These are phyloP conservation scores for Rallus limicola DNA, from an alignment of 2,113 vertebrate genomes.

Conservation along the genomic window DNA sequence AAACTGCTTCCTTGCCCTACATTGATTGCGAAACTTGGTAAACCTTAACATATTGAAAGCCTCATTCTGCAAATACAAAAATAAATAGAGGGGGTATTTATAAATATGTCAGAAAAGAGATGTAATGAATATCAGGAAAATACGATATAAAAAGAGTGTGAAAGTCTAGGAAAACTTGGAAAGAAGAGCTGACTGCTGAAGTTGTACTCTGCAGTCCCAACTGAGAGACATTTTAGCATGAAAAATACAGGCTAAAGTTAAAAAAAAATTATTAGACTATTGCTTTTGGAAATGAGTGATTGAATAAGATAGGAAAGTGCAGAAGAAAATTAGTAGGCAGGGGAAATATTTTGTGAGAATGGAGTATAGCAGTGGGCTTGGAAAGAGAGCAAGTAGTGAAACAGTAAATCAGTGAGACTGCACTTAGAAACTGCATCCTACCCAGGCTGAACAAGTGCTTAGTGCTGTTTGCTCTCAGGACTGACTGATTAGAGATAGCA, in stretches of 20 bases:
- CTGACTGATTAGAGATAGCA: neutral
- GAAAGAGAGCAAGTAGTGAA: neutral
- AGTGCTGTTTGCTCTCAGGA: neutral
- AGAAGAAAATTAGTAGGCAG: neutral
- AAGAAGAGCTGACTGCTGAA: neutral
- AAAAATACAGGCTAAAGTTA: neutral
- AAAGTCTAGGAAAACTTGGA: neutral
- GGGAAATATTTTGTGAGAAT: neutral
- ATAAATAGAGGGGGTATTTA: neutral
- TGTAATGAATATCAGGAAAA: neutral
- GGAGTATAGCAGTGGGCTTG: neutral
- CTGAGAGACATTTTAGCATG: neutral
- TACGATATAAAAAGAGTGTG: neutral
- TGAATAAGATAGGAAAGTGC: neutral
- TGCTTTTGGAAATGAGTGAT: neutral
- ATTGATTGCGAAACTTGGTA: neutral
- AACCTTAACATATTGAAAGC: neutral
- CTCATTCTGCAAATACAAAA: neutral
- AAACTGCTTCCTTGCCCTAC: neutral
- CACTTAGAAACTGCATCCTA: neutral
- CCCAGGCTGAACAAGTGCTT: neutral
- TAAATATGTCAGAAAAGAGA: neutral
- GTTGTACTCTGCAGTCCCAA: accelerated
- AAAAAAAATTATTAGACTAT: neutral
- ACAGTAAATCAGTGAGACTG: neutral